Conservation (phyloP, 2,888 invertebrate species). For the Drosophila longiperda region DNA sequence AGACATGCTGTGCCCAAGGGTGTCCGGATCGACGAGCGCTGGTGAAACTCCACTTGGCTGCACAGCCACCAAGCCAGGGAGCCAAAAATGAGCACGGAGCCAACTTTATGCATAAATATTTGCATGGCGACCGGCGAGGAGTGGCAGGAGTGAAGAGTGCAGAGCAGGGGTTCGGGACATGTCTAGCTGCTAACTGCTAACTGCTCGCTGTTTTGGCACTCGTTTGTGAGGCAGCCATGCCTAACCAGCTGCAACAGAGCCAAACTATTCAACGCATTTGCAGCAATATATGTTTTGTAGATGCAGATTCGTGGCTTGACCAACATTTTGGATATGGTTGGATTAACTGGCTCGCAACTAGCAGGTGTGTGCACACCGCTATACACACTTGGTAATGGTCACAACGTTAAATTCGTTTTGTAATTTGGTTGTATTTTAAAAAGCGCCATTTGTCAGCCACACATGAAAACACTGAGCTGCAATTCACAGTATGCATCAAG, state of each 20-base stretch:
- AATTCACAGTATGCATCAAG: slow-evolving; percentile 65
- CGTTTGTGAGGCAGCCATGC: slow-evolving; percentile 17
- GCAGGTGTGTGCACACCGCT: slow-evolving; percentile 35
- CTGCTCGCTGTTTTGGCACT: slow-evolving; percentile 23
- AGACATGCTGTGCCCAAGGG: slow-evolving; percentile 15
- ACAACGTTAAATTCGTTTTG: slow-evolving; percentile 25
- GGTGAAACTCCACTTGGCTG: slow-evolving; percentile 50
- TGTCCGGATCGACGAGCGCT: slow-evolving; percentile 11
- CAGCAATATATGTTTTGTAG: slow-evolving; percentile 18
- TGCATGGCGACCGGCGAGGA: slow-evolving; percentile 54
- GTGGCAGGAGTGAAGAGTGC: slow-evolving; percentile 12
- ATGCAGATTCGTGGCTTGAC: slow-evolving; percentile 28
- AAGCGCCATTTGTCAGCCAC: slow-evolving; percentile 60
- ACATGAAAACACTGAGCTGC: slow-evolving; percentile 36
- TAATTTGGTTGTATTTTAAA: slow-evolving; percentile 41
- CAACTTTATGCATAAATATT: slow-evolving; percentile 80
- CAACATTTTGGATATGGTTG: slow-evolving; percentile 29
- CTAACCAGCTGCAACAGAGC: slow-evolving; percentile 31
- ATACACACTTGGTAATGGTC: slow-evolving; percentile 69
- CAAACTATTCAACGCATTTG: slow-evolving; percentile 66
- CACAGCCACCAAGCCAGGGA: slow-evolving; percentile 47
- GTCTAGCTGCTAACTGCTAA: slow-evolving; percentile 18
- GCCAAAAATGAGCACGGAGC: slow-evolving; percentile 73
- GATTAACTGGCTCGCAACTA: slow-evolving; percentile 1
- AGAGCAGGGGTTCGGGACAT: not conserved